phyloP scores from a whole-genome alignment of 2,797 vertebrate genomes.

The Otolemur crassicaudatus region DNA sequence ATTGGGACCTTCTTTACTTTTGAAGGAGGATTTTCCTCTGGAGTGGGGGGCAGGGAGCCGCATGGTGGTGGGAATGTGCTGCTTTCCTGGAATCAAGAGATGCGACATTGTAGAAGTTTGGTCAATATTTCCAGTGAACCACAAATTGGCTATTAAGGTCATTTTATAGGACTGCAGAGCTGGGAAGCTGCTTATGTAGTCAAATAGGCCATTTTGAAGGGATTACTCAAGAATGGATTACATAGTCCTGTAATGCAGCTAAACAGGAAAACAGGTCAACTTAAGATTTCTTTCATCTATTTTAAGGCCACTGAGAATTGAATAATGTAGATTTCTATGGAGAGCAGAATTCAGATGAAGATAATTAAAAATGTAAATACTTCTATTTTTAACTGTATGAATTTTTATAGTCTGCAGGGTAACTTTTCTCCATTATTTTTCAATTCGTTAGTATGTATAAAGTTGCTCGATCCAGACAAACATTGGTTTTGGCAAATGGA shows the following conservation, averaged over 20 bases:
- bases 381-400: slow-evolving; percentile 34
- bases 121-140: background rate
- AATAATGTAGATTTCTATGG: background rate
- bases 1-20: background rate
- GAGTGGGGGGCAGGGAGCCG: slow-evolving; percentile 52
- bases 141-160: background rate
- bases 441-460: background rate
- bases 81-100: background rate
- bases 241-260: background rate
- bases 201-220: background rate
- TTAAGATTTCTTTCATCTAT: background rate
- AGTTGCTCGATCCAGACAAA: slow-evolving; percentile 4
- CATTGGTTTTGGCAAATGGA: slow-evolving; percentile 11
- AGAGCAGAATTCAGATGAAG: background rate
- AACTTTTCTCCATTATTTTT: background rate
- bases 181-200: background rate
- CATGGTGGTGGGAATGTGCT: accelerated
- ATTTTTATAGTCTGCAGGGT: slow-evolving; percentile 34
- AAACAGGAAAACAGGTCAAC: slow-evolving; percentile 10
- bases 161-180: background rate
- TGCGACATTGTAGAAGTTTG: background rate
- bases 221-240: background rate
- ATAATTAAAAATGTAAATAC: slow-evolving; percentile 17
- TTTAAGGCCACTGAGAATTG: background rate
- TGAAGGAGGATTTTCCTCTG: background rate